Conservation (phyloP, 2,113 vertebrate genomes). For the Semicossyphus pulcher region DNA sequence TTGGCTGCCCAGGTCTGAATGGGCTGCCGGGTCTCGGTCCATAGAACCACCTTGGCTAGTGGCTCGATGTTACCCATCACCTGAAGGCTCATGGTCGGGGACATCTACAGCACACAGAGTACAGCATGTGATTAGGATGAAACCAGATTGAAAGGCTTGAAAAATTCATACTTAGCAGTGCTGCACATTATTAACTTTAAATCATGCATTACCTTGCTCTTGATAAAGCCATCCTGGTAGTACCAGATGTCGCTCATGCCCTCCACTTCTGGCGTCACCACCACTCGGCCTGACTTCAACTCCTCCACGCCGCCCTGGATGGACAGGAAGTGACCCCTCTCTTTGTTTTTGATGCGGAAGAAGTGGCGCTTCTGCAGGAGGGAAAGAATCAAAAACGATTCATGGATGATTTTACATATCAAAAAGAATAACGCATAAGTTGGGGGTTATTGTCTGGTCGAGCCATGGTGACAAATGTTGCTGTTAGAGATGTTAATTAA, state of each 20-base stretch:
- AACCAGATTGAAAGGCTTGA: too few relatives aligned
- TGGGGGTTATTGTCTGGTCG: too few relatives aligned
- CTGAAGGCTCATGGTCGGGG: conserved; percentile 91
- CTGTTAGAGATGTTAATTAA: too few relatives aligned
- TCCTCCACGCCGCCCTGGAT: conserved; percentile 89
- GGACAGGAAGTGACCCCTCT: conserved; percentile 85
- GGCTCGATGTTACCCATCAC: conserved; percentile 88
- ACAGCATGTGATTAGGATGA: background rate
- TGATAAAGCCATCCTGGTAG: conserved; percentile 92
- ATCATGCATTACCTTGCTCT: conserved; percentile 87
- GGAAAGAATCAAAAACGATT: background rate
- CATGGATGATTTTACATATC: background rate
- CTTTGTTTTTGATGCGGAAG: conserved; percentile 88
- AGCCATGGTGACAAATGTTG: too few relatives aligned
- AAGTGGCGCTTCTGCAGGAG: conserved; percentile 84
- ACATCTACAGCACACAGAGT: conserved; percentile 79
- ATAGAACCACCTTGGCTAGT: conserved; percentile 90
- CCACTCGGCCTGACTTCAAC: conserved; percentile 92
- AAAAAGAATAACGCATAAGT: too few relatives aligned
- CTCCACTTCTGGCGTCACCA: conserved; percentile 84
- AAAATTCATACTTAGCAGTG: too few relatives aligned
- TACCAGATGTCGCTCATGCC: conserved; percentile 90
- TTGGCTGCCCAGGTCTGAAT: conserved; percentile 89
- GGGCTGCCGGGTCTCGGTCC: conserved; percentile 89
- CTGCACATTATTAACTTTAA: background rate